phyloP scores from a whole-genome alignment of 2,797 vertebrate genomes.

The Clarias pachynema region DNA sequence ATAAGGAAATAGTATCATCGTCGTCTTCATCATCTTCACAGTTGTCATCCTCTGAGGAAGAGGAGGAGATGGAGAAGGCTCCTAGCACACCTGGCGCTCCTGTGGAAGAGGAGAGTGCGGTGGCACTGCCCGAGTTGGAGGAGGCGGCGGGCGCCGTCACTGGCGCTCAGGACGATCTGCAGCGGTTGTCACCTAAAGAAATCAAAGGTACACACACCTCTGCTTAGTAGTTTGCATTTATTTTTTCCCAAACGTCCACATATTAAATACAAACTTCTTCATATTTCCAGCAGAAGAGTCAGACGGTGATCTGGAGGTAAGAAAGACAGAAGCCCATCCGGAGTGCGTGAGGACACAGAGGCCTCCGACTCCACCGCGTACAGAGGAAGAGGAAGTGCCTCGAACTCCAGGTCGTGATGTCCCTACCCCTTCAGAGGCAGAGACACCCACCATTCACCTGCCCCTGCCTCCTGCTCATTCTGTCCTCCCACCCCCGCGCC shows the following conservation, averaged over 20 bases:
- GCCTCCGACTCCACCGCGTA: slow-evolving; percentile 74
- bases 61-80: slow-evolving; percentile 55
- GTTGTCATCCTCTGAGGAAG: slow-evolving; percentile 71
- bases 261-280: neutral
- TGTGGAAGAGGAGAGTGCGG: slow-evolving; percentile 60
- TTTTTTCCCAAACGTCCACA: neutral
- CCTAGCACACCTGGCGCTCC: slow-evolving; percentile 58
- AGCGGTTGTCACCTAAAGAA: slow-evolving; percentile 71
- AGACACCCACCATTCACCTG: slow-evolving; percentile 56
- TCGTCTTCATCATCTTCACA: slow-evolving; percentile 69
- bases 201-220: slow-evolving; percentile 68
- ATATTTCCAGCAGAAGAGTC: slow-evolving; percentile 66
- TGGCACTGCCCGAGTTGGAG: slow-evolving; percentile 35
- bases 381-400: slow-evolving; percentile 72
- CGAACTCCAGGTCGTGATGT: slow-evolving; percentile 72
- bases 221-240: neutral
- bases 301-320: slow-evolving; percentile 61
- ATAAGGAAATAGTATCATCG: slow-evolving; percentile 63
- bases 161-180: slow-evolving; percentile 64
- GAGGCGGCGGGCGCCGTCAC: slow-evolving; percentile 35
- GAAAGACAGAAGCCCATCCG: slow-evolving; percentile 67
- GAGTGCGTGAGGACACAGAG: slow-evolving; percentile 66
- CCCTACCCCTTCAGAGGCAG: slow-evolving; percentile 65
- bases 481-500: slow-evolving; percentile 70
- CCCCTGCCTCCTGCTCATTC: slow-evolving; percentile 61